Base-by-base conservation (phyloP, 2,113 vertebrate species). In the Ochotona curzoniae region DNA sequence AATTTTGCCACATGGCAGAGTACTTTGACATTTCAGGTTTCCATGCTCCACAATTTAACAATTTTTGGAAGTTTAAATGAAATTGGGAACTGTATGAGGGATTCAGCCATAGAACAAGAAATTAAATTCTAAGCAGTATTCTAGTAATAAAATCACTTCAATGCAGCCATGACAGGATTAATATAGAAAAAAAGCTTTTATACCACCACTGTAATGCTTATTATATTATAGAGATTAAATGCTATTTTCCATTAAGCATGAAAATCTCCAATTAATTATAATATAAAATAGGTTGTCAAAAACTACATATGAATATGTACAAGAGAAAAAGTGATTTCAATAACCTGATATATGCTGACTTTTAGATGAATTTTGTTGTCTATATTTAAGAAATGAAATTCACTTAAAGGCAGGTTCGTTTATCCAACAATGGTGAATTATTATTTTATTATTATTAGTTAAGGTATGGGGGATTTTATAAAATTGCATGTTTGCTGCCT, bases 181-280 rank as follows among this genome's bases (percentile, higher is more conserved):
- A 91, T 82, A 69, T 26, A 7, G 7, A 88, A 90, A 44, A 44
- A 76, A 0, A 87, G 64, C 11, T 0, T 82, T 79, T 51, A 30
- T 47, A 49, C 76, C 23, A 83, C 1, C 60, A 95, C 87, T 69
- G 38, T 85, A 26, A 73, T 10, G 2, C 17, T 74, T 75, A 0
- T 69, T 91, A 74, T 38, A 54, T 81, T 93, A 90, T 3, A 49
- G 23, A 70, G 79, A 61, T 5, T 17, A 83, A 92, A 85, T 83
- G 5, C 1, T 17, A n/a, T 54, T 88, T 90, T 84, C 12, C 32
- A 74, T 78, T 83, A 84, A 73, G n/a, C 6, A 61, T 0, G 1
- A 78, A 7, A 26, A 78, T 63, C 35, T 90, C 69, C 89, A 51
- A 82, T 69, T 69, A 78, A 8, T 0, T 60, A 47, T 47, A 85